phyloP scores from a whole-genome alignment of 2,797 vertebrate species.

The Malacoraja senta region DNA sequence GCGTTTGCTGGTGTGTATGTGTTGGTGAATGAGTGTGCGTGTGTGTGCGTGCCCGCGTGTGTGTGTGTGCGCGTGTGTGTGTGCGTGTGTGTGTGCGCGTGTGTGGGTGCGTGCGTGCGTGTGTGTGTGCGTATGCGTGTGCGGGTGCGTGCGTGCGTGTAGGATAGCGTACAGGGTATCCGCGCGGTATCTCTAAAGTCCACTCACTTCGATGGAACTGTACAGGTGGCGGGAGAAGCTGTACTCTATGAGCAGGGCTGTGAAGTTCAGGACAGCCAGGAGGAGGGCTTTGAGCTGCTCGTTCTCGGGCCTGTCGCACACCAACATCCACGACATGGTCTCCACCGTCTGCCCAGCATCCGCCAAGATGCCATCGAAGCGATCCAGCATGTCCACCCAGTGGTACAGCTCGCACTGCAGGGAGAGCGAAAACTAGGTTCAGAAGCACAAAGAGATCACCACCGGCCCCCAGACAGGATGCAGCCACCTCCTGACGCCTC shows the following conservation, averaged over 20 bases:
- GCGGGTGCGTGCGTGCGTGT: too few species aligned
- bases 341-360: constrained; percentile 93
- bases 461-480: not conserved
- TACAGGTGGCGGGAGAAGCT: constrained; percentile 95
- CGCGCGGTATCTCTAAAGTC: too few species aligned
- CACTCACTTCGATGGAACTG: constrained; percentile 88
- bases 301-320: constrained; percentile 81
- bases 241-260: constrained; percentile 91
- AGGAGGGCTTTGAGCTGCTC: constrained; percentile 86
- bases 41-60: too few species aligned
- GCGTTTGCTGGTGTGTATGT: too few species aligned
- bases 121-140: too few species aligned
- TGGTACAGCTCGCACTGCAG: constrained; percentile 89
- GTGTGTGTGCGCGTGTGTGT: too few species aligned
- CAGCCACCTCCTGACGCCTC: too few species aligned
- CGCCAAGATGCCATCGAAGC: constrained; percentile 89
- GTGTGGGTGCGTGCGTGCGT: too few species aligned
- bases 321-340: constrained; percentile 90
- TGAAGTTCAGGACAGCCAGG: constrained; percentile 91
- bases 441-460: not conserved
- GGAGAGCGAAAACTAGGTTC: constrained; percentile 1
- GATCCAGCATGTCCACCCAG: constrained; percentile 93
- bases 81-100: too few species aligned
- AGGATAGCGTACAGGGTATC: too few species aligned
- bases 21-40: too few species aligned